phyloP scores from a whole-genome alignment of 2,888 invertebrate genomes.

The Synergus laeviventris region DNA sequence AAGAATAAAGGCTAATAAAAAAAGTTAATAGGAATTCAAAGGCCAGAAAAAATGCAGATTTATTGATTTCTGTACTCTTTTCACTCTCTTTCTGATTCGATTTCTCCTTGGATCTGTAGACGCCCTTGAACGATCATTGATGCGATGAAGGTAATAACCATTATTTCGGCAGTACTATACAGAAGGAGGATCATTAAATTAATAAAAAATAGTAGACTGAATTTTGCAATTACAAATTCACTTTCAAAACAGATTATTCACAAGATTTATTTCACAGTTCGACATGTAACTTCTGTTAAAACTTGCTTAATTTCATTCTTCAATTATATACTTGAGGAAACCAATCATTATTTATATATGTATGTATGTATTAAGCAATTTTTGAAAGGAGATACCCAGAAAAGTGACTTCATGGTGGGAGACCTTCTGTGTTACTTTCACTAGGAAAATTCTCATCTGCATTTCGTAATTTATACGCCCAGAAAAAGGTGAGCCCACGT shows the following conservation, averaged over 20 bases:
- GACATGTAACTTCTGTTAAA: neutral
- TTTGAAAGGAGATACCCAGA: conserved; percentile 5
- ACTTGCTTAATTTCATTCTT: neutral
- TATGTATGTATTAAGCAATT: conserved; percentile 7
- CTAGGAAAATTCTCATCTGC: neutral
- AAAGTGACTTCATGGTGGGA: conserved; percentile 2
- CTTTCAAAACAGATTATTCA: conserved; percentile 11
- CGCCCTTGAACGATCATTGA: conserved; percentile 35
- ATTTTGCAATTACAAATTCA: conserved; percentile 25
- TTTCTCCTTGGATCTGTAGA: conserved; percentile 34
- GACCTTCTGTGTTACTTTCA: conserved; percentile 17
- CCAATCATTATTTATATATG: too few relatives aligned
- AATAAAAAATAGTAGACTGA: conserved; percentile 29
- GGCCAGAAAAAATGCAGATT: conserved; percentile 20
- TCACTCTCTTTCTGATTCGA: conserved; percentile 17
- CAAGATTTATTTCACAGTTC: neutral
- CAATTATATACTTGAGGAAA: neutral
- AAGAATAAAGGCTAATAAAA: neutral
- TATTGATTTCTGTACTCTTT: conserved; percentile 17
- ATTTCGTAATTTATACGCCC: conserved; percentile 12
- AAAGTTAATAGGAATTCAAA: neutral
- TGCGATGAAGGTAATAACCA: conserved; percentile 19
- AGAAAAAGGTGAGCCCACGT: conserved; percentile 9
- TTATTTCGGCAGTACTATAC: neutral
- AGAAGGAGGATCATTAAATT: conserved; percentile 18